Conservation (phyloP, 2,888 invertebrate genomes). For the Napeogenes inachia region DNA sequence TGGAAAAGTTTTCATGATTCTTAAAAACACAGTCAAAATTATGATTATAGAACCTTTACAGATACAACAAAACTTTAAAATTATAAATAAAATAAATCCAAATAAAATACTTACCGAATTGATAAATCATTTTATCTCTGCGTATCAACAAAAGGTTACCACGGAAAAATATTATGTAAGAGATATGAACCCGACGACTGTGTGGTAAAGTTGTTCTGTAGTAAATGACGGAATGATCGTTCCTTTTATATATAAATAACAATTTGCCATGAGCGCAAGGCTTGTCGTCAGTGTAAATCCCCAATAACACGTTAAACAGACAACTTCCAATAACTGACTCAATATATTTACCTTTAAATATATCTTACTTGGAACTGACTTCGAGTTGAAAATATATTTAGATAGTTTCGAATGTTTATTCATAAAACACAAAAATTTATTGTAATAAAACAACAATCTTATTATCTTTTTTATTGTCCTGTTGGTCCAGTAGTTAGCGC, state of each 20-base stretch:
- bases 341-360: constrained; percentile 9
- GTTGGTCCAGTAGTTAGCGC: too few relatives aligned
- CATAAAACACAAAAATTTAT: background rate
- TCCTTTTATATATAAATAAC: constrained; percentile 23
- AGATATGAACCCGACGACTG: constrained; percentile 10
- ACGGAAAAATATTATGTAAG: background rate
- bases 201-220: constrained; percentile 10
- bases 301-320: constrained; percentile 20
- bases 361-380: constrained; percentile 12
- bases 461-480: too few relatives aligned
- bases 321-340: constrained; percentile 11
- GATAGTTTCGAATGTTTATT: background rate
- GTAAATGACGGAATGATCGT: constrained; percentile 12
- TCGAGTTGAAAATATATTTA: background rate
- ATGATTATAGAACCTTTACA: too few relatives aligned
- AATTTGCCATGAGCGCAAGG: constrained; percentile 11
- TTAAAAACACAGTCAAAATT: too few relatives aligned
- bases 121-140: constrained; percentile 22
- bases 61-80: background rate
- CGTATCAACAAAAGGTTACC: constrained; percentile 13
- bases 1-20: too few relatives aligned
- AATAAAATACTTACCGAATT: constrained; percentile 21
- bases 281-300: constrained; percentile 23
- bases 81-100: constrained; percentile 8
- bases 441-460: too few relatives aligned